phyloP scores from a whole-genome alignment of 2,888 invertebrate species.

The Drosophila kuntzei region DNA sequence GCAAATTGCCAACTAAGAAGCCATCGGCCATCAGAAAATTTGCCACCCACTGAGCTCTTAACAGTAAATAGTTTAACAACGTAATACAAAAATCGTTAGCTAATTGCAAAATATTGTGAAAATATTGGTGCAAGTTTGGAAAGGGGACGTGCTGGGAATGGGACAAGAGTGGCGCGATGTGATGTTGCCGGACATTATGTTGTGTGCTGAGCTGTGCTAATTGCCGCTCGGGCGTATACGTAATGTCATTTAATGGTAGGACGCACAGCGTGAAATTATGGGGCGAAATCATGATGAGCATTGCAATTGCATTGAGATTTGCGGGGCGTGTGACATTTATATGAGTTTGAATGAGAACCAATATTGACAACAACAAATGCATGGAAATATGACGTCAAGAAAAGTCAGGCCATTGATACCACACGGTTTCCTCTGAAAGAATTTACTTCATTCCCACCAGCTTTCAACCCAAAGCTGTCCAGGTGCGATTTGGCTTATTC shows the following conservation, averaged over 20 bases:
- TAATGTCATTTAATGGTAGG: constrained; percentile 33
- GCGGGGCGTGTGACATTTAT: constrained; percentile 13
- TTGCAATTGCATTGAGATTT: constrained; percentile 72
- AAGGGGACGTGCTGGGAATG: constrained; percentile 16
- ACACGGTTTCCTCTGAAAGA: neutral
- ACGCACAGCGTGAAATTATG: constrained; percentile 54
- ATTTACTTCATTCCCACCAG: neutral
- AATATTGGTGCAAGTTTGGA: constrained; percentile 38
- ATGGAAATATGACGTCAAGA: constrained; percentile 45
- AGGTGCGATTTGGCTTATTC: constrained; percentile 1
- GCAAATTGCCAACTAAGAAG: constrained; percentile 21
- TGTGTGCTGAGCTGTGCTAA: constrained; percentile 31
- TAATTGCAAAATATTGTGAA: constrained; percentile 69
- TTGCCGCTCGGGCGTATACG: constrained; percentile 55
- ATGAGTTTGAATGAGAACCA: constrained; percentile 10
- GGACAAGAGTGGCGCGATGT: constrained; percentile 5
- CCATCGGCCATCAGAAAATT: constrained; percentile 34
- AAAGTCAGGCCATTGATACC: neutral
- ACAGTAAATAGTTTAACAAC: constrained; percentile 68
- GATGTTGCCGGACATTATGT: neutral
- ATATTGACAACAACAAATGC: constrained; percentile 1
- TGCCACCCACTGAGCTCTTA: constrained; percentile 44
- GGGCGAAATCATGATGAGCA: constrained; percentile 46
- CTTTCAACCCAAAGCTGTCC: neutral
- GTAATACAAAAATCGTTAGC: constrained; percentile 60